Conservation (phyloP, 2,113 vertebrate genomes). For the Chiloscyllium plagiosum region DNA sequence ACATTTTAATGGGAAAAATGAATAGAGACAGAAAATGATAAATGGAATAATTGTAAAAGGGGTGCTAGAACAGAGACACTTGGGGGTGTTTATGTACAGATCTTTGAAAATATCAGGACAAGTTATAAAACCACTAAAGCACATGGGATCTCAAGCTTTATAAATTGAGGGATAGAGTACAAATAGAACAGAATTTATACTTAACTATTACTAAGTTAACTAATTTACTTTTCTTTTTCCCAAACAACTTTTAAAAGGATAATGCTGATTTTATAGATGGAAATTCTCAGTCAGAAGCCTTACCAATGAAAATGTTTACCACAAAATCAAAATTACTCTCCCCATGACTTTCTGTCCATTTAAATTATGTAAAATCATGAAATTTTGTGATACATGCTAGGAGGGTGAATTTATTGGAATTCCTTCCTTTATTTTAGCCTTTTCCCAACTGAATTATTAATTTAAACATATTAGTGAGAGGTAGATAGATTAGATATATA, state of each 20-base stretch:
- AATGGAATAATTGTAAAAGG: not conserved
- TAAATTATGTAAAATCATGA: not conserved
- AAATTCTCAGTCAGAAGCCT: not conserved
- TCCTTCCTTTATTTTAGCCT: not conserved
- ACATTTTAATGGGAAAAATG: not conserved
- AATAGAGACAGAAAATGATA: not conserved
- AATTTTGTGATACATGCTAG: not conserved
- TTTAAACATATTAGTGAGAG: not conserved
- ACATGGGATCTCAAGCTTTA: not conserved
- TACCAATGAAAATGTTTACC: not conserved
- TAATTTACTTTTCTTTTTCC: not conserved
- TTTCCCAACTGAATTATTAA: not conserved
- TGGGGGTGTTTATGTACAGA: not conserved
- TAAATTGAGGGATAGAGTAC: not conserved
- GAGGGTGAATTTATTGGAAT: not conserved
- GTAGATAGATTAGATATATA: not conserved
- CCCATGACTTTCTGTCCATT: not conserved
- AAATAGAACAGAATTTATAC: not conserved
- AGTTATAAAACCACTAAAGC: not conserved
- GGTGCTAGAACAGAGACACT: not conserved
- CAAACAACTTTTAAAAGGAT: not conserved
- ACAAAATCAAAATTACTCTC: not conserved
- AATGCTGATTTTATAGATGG: not conserved
- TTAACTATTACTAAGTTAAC: not conserved
- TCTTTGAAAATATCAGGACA: not conserved